Evolutionary conservation across 2,888 invertebrate genomes (phyloP), one percentile per base, ranked within the genome.

Genomic region (Polydrusus tereticollis): DNA sequence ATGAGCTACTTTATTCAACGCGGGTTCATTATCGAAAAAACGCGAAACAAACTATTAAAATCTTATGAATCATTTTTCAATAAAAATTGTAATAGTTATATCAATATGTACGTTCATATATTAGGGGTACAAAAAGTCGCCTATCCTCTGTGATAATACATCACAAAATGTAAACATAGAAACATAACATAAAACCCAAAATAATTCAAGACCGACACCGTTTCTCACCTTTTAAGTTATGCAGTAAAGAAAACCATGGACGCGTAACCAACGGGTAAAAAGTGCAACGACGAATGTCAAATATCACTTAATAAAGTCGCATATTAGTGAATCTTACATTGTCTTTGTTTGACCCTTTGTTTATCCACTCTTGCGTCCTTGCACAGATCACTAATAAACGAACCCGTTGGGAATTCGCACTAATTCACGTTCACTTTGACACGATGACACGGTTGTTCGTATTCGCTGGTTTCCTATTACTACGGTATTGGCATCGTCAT

Each of bases 351-450:
- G 6, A 43, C 43, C 12, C n/a, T 18, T 29, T 16, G 29, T 55
- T 33, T 55, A 29, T 55, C 18, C 29, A 55, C 14, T 55, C 52
- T 29, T 55, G 14, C 29, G 29, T 55, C 52, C 43, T 60, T 60
- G 60, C 43, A 59, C 20, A 12, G 41, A n/a, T 36, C 23, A 55
- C 52, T 60, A 33, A 55, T 16, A 55, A 59, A 33, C 21, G 59
- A 68, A 47, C 50, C 18, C 16, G 18, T 16, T 41, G 5, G 18
- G 43, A 68, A 50, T 68, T 68, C 16, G 60, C 60, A 68, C 66
- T 50, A 60, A 60, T 50, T 52, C 68, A 68, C 68, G 52, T 59
- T 68, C 50, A 60, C 60, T 68, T 68, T 47, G 68, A 60, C 60
- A 60, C 60, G 20, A 58, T 47, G 68, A 60, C 60, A 60, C 60